Evolutionary conservation across 2,113 vertebrate genomes (phyloP).

Genomic region (Lepus americanus): DNA sequence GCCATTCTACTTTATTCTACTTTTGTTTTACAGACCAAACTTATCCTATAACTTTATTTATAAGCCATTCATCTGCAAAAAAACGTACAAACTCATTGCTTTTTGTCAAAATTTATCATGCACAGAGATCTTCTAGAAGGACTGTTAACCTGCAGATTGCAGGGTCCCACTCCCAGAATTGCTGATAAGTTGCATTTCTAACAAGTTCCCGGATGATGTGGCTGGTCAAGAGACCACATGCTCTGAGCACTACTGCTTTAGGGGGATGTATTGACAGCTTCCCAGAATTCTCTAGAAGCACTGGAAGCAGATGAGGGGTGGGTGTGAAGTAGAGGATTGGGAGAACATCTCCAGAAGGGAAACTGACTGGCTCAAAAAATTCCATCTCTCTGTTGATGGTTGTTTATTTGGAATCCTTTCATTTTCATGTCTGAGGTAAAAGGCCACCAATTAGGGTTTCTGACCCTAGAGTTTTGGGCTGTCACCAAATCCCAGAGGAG

Average conservation of each 20-base stretch:
- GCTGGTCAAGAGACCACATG: neutral
- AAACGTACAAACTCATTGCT: neutral
- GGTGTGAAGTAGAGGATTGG: neutral
- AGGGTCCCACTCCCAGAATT: neutral
- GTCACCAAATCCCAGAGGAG: conserved; percentile 22
- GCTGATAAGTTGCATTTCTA: conserved; percentile 39
- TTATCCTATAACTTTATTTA: conserved; percentile 48
- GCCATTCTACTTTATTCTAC: neutral
- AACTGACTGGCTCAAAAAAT: conserved; percentile 46
- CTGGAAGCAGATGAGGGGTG: neutral
- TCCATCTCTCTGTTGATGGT: neutral
- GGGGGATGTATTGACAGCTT: neutral
- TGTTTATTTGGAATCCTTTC: conserved; percentile 36
- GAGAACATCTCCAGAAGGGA: conserved; percentile 3
- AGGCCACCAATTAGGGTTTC: neutral
- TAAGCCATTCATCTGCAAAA: conserved; percentile 51
- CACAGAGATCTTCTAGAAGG: neutral
- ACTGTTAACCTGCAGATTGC: conserved; percentile 4
- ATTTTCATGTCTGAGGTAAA: conserved; percentile 48
- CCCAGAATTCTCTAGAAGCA: conserved; percentile 35
- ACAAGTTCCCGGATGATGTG: conserved; percentile 8
- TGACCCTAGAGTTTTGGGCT: neutral
- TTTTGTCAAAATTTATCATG: conserved; percentile 6
- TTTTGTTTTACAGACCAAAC: conserved; percentile 31
- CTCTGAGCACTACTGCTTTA: conserved; percentile 27